Percentiles rank a stretch among this genome's conserved stretches.
Evolutionary conservation across 2,797 vertebrate species (phyloP).

Genomic region (Hippopotamyrus pictus): DNA sequence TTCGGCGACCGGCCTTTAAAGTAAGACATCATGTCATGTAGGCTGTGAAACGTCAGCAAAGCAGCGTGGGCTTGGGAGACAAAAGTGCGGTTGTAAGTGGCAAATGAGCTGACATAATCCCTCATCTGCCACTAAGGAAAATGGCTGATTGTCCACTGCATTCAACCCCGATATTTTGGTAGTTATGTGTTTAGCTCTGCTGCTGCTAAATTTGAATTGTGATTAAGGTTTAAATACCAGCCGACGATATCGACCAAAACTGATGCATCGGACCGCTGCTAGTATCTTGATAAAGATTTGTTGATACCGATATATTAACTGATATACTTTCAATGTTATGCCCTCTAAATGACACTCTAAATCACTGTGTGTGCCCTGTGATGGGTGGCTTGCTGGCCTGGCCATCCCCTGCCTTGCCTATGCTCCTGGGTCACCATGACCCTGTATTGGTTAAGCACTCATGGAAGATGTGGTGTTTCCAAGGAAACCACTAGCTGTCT

Average conservation of each 20-base stretch:
- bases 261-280: not conserved
- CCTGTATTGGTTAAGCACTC: not conserved
- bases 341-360: not conserved
- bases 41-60: not conserved
- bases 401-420: not conserved
- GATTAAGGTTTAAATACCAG: not conserved
- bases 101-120: not conserved
- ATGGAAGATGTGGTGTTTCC: not conserved
- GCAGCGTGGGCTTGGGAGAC: not conserved
- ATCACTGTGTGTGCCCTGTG: not conserved
- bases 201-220: not conserved
- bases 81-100: not conserved
- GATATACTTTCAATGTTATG: not conserved
- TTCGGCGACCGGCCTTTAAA: conserved; percentile 94
- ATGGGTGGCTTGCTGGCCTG: not conserved
- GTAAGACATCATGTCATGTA: conserved; percentile 56
- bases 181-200: not conserved
- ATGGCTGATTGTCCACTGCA: not conserved
- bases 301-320: not conserved
- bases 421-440: not conserved
- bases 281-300: not conserved
- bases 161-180: not conserved
- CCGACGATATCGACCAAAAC: not conserved
- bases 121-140: not conserved
- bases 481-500: not conserved